Evolutionary conservation across 2,797 vertebrate genomes (phyloP), one percentile per base, ranked within the genome.

Genomic region (Leuciscus waleckii): DNA sequence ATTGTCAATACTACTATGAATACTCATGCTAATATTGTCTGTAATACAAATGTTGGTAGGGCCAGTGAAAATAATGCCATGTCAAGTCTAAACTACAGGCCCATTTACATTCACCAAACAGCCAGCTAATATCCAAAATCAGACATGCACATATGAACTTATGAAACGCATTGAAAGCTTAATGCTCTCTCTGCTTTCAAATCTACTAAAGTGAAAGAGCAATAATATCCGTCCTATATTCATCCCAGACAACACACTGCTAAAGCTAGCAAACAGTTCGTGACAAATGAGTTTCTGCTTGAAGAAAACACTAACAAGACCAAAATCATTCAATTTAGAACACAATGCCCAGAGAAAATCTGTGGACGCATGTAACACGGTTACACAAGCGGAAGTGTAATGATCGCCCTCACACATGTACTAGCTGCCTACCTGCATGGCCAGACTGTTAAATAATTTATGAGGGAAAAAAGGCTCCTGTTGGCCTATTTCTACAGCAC

Each of bases 401-500:
- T 84, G 23, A 35, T 54, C 14, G 41, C 35, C 21, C 10, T 43
- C 37, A 46, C n/a, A n/a, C n/a, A n/a, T 69, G 49, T 23, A n/a
- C 26, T 54, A 54, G 26, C 81, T 65, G 39, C 68, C 75, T 71
- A 67, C 78, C 49, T 84, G 69, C 61, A 82, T 43, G 73, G 81
- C 41, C 65, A 32, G 58, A 51, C 69, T 74, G 5, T 26, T 88
- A 49, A 80, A 80, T 85, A 86, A 79, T 87, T 82, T 41, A 84
- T 61, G 2, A 82, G 58, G 35, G 16, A 17, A 82, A 70, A 84
- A 54, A 49, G 26, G 16, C 63, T 65, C 63, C 63, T 32, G 29
- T 65, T 65, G 26, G 19, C 37, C 81, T 82, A 85, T 84, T 54
- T 58, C 58, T 32, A 35, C 73, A 61, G n/a, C 70, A 51, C 46